Percentiles rank a stretch among this genome's conserved stretches.
These are phyloP conservation scores for Rhadina sibilatrix DNA, from an alignment of 2,113 vertebrate genomes.

Conservation along the genomic window DNA sequence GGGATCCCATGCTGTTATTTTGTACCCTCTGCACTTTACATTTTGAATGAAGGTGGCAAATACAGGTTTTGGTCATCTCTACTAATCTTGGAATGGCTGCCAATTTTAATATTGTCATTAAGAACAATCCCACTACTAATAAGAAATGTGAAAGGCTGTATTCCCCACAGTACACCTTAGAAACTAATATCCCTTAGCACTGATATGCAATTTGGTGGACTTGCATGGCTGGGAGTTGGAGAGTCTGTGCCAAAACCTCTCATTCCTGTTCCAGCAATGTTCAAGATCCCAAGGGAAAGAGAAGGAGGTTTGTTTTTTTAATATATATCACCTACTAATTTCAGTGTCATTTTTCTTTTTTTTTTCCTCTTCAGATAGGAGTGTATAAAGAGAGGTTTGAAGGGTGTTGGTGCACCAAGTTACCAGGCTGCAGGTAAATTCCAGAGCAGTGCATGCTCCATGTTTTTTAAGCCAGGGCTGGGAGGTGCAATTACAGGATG, in stretches of 20 bases:
- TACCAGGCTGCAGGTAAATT: neutral
- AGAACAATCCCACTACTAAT: neutral
- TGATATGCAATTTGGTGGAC: neutral
- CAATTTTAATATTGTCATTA: neutral
- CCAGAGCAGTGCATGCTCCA: neutral
- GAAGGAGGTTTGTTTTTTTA: neutral
- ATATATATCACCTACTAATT: neutral
- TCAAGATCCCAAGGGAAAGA: neutral
- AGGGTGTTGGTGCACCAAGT: neutral
- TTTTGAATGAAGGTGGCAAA: neutral
- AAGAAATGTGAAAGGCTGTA: neutral
- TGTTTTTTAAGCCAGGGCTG: neutral
- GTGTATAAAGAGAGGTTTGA: neutral
- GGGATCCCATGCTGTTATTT: slow-evolving; percentile 47
- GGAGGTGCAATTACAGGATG: neutral
- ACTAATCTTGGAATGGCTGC: neutral
- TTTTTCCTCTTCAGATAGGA: neutral
- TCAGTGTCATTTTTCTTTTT: neutral
- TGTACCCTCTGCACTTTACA: neutral
- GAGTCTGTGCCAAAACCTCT: neutral
- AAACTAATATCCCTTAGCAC: neutral
- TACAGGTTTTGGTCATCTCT: neutral
- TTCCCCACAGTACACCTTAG: neutral
- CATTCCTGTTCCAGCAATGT: neutral
- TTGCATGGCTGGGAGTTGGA: neutral